Conservation (phyloP, 2,797 vertebrate genomes). For the Tadarida brasiliensis region DNA sequence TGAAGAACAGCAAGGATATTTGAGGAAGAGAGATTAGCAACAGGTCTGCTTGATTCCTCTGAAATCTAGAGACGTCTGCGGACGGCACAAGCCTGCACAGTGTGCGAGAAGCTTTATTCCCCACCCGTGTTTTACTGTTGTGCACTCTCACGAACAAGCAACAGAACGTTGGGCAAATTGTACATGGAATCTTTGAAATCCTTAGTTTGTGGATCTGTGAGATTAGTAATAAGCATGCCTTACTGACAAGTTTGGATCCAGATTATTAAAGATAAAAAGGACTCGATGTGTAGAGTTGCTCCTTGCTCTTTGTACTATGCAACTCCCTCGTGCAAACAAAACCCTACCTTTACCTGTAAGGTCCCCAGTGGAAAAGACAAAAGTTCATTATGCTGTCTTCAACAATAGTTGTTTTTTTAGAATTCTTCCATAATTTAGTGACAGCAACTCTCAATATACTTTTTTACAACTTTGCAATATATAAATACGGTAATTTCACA, state of each 20-base stretch:
- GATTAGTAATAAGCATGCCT: not conserved
- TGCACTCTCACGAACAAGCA: not conserved
- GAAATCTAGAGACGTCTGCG: not conserved
- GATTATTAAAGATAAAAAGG: not conserved
- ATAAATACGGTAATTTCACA: not conserved
- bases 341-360: not conserved
- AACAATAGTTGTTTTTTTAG: not conserved
- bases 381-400: not conserved
- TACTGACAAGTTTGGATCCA: not conserved
- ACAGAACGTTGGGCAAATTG: not conserved
- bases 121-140: not conserved
- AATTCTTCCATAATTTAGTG: not conserved
- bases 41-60: not conserved
- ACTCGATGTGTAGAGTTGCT: not conserved
- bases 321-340: not conserved
- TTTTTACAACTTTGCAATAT: slow-evolving; percentile 22
- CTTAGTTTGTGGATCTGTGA: slow-evolving; percentile 39
- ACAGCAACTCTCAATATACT: not conserved
- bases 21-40: not conserved
- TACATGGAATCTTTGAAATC: not conserved
- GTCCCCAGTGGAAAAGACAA: not conserved
- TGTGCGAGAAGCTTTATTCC: not conserved
- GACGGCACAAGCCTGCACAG: not conserved
- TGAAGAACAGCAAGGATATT: not conserved
- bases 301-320: not conserved